Conservation (phyloP, 2,113 vertebrate species). For the Antigone vipio region DNA sequence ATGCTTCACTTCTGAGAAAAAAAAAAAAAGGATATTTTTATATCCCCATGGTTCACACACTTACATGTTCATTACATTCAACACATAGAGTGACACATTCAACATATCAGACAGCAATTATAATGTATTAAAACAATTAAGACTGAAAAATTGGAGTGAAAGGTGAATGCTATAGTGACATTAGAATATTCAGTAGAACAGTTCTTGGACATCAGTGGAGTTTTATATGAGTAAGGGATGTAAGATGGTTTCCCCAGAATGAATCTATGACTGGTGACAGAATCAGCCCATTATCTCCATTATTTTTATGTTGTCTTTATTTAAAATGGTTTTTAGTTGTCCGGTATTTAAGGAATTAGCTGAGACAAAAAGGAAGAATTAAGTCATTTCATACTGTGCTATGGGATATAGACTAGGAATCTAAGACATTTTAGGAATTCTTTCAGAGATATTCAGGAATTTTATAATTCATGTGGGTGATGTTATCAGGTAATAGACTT, state of each 20-base stretch:
- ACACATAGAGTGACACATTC: not conserved
- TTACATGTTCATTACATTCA: not conserved
- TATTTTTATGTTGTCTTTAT: not conserved
- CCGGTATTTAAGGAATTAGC: not conserved
- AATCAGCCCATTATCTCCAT: not conserved
- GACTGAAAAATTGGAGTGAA: not conserved
- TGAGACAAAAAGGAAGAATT: not conserved
- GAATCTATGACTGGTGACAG: not conserved
- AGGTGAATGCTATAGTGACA: not conserved
- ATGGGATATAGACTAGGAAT: not conserved
- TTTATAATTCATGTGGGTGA: not conserved
- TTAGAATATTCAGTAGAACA: not conserved
- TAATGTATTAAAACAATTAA: not conserved
- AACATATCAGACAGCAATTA: not conserved
- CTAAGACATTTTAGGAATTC: not conserved
- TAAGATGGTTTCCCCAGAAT: not conserved
- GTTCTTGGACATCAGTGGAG: not conserved
- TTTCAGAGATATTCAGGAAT: not conserved
- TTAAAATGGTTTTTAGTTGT: not conserved
- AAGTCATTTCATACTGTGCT: not conserved
- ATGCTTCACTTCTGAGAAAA: not conserved
- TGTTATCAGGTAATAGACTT: not conserved
- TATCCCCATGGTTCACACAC: not conserved
- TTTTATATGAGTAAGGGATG: not conserved
- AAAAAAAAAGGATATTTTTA: not conserved